Conservation (phyloP, 2,888 invertebrate genomes). For the Diadromus collaris region DNA sequence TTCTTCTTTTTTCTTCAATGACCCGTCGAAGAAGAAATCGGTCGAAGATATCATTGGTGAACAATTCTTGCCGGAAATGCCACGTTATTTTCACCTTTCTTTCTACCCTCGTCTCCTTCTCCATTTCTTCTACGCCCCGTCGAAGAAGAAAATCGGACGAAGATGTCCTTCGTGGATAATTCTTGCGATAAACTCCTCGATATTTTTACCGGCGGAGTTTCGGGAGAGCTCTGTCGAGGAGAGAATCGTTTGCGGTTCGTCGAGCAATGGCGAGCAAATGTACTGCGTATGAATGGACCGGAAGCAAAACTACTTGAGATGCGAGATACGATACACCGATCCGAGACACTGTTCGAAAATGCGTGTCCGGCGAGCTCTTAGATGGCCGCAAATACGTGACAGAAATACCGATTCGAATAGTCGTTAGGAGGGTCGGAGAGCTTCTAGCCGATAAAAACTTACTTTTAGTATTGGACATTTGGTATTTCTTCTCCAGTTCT, state of each 20-base stretch:
- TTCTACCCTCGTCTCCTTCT: neutral
- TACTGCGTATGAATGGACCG: slow-evolving; percentile 63
- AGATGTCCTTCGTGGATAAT: no score
- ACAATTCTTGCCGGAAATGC: no score
- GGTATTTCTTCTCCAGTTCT: neutral
- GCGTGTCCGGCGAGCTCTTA: slow-evolving; percentile 28
- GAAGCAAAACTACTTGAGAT: slow-evolving; percentile 73
- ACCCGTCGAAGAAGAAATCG: no score
- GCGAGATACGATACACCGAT: slow-evolving; percentile 64
- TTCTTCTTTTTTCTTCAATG: neutral
- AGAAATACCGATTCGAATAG: slow-evolving; percentile 61
- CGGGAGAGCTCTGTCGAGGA: neutral
- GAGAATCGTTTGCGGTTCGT: slow-evolving; percentile 15
- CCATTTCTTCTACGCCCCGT: neutral
- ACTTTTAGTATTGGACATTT: neutral
- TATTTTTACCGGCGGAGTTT: neutral
- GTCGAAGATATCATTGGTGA: no score
- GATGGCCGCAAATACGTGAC: slow-evolving; percentile 66
- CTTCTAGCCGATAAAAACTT: neutral
- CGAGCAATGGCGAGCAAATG: slow-evolving; percentile 50
- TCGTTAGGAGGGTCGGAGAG: neutral
- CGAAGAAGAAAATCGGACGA: neutral
- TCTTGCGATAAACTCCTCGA: no score
- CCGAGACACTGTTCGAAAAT: slow-evolving; percentile 7
- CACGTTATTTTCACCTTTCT: no score